Evolutionary conservation across 2,113 vertebrate genomes (phyloP), one percentile per base, ranked within the genome.

Genomic region (Leptobrachium ailaonicum): DNA sequence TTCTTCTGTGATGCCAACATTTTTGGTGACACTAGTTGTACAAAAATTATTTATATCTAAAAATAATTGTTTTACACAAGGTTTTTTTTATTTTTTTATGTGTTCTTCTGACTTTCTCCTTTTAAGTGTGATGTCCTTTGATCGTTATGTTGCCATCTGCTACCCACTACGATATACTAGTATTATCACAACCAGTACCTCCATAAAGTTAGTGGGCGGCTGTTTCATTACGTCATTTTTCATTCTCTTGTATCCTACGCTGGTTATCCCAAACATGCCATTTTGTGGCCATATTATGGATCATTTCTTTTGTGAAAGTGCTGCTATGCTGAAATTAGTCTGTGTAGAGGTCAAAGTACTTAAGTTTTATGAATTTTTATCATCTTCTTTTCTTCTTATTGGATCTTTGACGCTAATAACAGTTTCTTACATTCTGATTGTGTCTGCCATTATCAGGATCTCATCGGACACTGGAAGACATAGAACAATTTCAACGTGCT

Each of bases 41-140:
- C 70, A 77, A 14, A 0, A 10, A 0, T 84, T 62, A 44, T 79
- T 76, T 40, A 86, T 86, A 74, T 84, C 83, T 13, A 53, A 84
- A 0, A 0, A 0, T 0, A 64, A 76, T 0, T 90, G 89, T 0
- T 83, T 88, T 0, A 44, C 84, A 0, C 88, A 90, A 4, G 0
- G 0, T 11, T 90, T 85, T 14, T 32, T 86, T 32, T 67, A 66
- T 44, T 66, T 54, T 14, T 41, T 66, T 12, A 6, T 67, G 10
- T 62, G 43, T 40, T 32, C 40, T 14, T 40, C 42, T 11, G 77
- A 85, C 13, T 83, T 87, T 12, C 64, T 85, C 13, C 79, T 85
- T 0, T 58, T 89, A 71, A 82, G 82, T 0, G 80, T 82, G 9
- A 90, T 88, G 86, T 88, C 89, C 53, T 88, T 87, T 68, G 88